Conservation (phyloP, 2,888 invertebrate species). For the Dasypogon diadema region DNA sequence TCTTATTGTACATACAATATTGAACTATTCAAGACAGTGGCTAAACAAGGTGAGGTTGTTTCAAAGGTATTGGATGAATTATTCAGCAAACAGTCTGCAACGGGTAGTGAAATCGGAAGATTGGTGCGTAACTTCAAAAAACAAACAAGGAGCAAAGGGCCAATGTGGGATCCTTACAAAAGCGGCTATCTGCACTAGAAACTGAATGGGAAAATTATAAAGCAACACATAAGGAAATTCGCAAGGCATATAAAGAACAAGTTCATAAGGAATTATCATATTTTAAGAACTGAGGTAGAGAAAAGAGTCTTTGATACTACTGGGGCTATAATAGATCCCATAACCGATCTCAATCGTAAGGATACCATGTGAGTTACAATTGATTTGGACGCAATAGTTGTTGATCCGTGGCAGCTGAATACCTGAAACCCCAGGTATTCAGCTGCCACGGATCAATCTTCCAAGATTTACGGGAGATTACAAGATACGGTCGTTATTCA, state of each 20-base stretch:
- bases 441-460: background rate
- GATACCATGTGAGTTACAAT: too few relatives aligned
- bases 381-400: too few relatives aligned
- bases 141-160: background rate
- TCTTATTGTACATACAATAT: too few relatives aligned
- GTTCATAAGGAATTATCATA: background rate
- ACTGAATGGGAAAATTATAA: background rate
- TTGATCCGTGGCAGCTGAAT: too few relatives aligned
- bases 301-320: background rate
- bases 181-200: background rate
- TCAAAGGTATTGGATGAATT: too few relatives aligned
- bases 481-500: background rate
- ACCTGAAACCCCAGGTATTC: too few relatives aligned
- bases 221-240: background rate
- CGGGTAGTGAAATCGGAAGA: too few relatives aligned
- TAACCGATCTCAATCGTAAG: background rate
- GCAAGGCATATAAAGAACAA: background rate
- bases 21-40: too few relatives aligned
- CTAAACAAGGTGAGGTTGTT: too few relatives aligned
- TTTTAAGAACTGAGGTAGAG: background rate
- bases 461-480: slow-evolving; percentile 2
- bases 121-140: too few relatives aligned
- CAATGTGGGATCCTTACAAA: background rate
- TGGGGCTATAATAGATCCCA: background rate
- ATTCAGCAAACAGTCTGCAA: too few relatives aligned